Evolutionary conservation across 2,797 vertebrate genomes (phyloP).

Genomic region (Paedocypris micromegethes): DNA sequence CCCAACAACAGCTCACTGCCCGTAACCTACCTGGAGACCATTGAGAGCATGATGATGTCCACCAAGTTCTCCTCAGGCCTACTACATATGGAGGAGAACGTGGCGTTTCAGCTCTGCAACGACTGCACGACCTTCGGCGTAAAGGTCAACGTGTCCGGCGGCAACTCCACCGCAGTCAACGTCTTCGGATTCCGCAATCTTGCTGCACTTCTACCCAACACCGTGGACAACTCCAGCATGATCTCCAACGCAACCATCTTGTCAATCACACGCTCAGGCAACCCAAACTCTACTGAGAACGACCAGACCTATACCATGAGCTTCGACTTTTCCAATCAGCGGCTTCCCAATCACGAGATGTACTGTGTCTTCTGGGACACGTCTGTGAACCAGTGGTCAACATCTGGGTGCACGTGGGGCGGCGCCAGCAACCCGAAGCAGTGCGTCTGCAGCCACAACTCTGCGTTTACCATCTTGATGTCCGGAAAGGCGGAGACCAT

Average conservation of each 20-base stretch:
- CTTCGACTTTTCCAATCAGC: not conserved
- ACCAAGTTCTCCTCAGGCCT: not conserved
- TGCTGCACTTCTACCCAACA: not conserved
- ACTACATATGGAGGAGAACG: not conserved
- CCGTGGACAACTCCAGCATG: rapidly evolving
- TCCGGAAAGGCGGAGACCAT: constrained; percentile 2
- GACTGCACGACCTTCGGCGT: not conserved
- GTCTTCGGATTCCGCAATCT: not conserved
- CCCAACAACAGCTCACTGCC: rapidly evolving
- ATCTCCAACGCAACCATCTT: constrained; percentile 53
- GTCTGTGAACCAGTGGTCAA: not conserved
- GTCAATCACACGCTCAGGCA: constrained; percentile 36
- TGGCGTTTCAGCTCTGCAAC: constrained; percentile 38
- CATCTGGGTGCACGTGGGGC: constrained; percentile 23
- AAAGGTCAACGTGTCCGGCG: rapidly evolving
- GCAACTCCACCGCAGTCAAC: not conserved
- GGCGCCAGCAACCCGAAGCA: rapidly evolving
- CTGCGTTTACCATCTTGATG: constrained; percentile 67
- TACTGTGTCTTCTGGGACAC: constrained; percentile 61
- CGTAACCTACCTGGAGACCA: constrained; percentile 40
- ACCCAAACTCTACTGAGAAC: not conserved
- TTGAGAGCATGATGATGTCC: constrained; percentile 44
- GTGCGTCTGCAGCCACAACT: constrained; percentile 60
- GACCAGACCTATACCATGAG: not conserved
- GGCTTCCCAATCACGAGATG: constrained; percentile 28